Conservation (phyloP, 2,113 vertebrate species). For the Zapus hudsonius region DNA sequence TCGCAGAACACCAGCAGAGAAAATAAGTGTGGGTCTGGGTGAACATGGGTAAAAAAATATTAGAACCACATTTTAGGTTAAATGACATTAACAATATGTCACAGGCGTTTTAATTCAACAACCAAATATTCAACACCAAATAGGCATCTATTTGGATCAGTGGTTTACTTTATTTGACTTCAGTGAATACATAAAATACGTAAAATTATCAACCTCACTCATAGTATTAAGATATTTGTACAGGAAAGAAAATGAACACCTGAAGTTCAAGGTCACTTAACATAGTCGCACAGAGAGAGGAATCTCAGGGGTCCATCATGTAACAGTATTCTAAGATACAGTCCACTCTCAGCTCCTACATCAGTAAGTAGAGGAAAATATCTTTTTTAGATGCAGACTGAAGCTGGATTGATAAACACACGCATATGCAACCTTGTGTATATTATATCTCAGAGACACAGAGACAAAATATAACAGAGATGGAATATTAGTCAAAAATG, state of each 20-base stretch:
- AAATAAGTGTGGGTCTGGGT: neutral
- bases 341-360: neutral
- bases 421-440: neutral
- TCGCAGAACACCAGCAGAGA: neutral
- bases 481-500: neutral
- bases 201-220: neutral
- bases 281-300: neutral
- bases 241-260: neutral
- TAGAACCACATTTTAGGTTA: neutral
- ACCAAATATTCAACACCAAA: neutral
- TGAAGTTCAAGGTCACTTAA: neutral
- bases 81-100: neutral
- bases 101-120: neutral
- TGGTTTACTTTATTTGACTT: neutral
- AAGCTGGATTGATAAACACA: neutral
- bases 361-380: neutral
- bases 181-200: neutral
- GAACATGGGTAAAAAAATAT: neutral
- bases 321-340: neutral
- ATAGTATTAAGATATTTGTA: neutral
- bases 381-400: neutral
- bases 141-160: neutral
- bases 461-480: neutral
- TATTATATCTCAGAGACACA: neutral
- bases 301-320: neutral